phyloP scores from a whole-genome alignment of 2,888 invertebrate species.

The Orthonevra nobilis region DNA sequence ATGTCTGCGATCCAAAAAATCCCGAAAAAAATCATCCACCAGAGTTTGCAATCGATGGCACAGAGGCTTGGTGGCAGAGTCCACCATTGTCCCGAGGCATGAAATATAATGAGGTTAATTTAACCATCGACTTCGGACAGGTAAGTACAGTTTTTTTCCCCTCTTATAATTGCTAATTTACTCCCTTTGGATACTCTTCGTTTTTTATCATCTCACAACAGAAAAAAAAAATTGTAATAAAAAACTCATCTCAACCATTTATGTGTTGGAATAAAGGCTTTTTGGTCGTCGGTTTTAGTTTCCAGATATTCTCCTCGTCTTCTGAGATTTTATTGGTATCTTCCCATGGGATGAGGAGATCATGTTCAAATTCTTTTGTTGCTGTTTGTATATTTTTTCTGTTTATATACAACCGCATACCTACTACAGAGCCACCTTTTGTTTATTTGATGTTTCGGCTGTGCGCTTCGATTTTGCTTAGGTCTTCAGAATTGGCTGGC shows the following conservation, averaged over 20 bases:
- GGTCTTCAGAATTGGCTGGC: conserved; percentile 47
- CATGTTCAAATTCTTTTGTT: conserved; percentile 12
- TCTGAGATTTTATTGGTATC: conserved; percentile 9
- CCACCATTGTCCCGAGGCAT: conserved; percentile 98
- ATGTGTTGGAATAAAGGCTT: neutral
- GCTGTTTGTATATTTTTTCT: neutral
- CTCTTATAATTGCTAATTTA: neutral
- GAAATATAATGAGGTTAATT: conserved; percentile 97
- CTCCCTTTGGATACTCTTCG: conserved; percentile 5
- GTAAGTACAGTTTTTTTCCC: conserved; percentile 81
- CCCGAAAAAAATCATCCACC: conserved; percentile 92
- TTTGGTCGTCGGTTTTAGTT: neutral
- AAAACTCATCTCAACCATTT: conserved; percentile 1
- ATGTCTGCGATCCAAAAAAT: conserved; percentile 90
- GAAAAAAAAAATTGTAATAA: no score
- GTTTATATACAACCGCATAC: conserved; percentile 6
- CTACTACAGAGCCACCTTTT: conserved; percentile 18
- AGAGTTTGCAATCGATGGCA: conserved; percentile 96
- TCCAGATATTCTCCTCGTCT: conserved; percentile 18
- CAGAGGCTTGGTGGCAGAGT: conserved; percentile 98
- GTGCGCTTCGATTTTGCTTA: conserved; percentile 41
- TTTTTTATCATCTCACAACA: no score
- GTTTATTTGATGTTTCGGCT: conserved; percentile 17
- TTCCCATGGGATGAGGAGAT: conserved; percentile 27
- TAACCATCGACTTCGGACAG: conserved; percentile 98